Evolutionary conservation across 2,797 vertebrate genomes (phyloP).

Genomic region (Bryconaethiops microstoma): DNA sequence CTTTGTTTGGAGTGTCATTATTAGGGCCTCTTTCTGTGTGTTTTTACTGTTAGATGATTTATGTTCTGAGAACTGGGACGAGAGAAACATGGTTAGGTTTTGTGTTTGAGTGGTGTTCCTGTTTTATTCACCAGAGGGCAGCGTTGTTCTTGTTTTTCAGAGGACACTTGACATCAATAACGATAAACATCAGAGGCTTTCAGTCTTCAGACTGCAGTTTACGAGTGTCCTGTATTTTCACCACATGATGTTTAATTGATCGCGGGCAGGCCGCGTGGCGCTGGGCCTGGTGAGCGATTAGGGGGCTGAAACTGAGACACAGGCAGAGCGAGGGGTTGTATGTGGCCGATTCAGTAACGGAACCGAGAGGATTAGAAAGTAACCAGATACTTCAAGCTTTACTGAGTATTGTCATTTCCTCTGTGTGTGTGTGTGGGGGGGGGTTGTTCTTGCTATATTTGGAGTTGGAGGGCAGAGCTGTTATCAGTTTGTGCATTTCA

Average conservation of each 20-base stretch:
- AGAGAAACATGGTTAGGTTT: no score
- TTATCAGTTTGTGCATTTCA: neutral
- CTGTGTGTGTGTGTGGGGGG: neutral
- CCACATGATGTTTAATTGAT: slow-evolving; percentile 49
- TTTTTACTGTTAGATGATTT: neutral
- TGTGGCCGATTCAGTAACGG: slow-evolving; percentile 66
- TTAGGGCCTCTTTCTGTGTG: no score
- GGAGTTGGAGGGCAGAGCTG: neutral
- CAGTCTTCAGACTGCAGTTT: slow-evolving; percentile 38
- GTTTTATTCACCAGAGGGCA: slow-evolving; percentile 64
- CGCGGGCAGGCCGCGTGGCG: slow-evolving; percentile 49
- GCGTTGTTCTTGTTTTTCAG: slow-evolving; percentile 45
- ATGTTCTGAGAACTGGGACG: neutral
- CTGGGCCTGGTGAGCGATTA: slow-evolving; percentile 54
- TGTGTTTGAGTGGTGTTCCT: neutral
- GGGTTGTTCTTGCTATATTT: neutral
- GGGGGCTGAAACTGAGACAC: slow-evolving; percentile 60
- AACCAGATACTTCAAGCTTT: slow-evolving; percentile 62
- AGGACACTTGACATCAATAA: slow-evolving; percentile 26
- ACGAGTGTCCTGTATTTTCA: neutral
- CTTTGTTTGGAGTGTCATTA: no score
- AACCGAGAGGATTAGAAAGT: slow-evolving; percentile 64
- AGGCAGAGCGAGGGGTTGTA: slow-evolving; percentile 60
- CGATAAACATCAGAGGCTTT: slow-evolving; percentile 55
- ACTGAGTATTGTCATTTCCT: neutral